phyloP scores from a whole-genome alignment of 2,113 vertebrate species.

The Alligator mississippiensis region DNA sequence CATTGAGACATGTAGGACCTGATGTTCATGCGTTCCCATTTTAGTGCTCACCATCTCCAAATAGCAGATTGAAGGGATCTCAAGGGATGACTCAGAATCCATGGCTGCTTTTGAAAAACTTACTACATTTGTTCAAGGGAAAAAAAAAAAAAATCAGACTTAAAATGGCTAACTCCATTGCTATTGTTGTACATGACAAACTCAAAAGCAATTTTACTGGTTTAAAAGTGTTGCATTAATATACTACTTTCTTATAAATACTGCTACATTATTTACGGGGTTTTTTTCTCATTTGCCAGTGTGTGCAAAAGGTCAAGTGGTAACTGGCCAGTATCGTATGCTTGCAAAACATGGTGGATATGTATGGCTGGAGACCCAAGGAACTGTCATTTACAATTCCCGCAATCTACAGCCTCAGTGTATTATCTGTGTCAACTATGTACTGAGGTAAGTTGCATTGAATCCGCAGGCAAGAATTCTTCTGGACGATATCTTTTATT shows the following conservation, averaged over 20 bases:
- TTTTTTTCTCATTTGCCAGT: conserved; percentile 77
- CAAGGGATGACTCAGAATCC: neutral
- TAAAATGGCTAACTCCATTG: neutral
- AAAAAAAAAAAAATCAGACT: neutral
- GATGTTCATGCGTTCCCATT: neutral
- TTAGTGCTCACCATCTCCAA: neutral
- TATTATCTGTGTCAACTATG: conserved; percentile 92
- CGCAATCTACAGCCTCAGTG: conserved; percentile 89
- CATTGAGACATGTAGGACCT: too few relatives aligned
- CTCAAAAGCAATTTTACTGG: neutral
- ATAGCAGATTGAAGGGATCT: neutral
- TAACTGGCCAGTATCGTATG: conserved; percentile 93
- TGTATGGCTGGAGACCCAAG: conserved; percentile 94
- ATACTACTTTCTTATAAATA: neutral
- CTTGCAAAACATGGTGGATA: conserved; percentile 93
- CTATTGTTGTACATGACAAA: neutral
- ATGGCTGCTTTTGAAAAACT: neutral
- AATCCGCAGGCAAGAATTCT: neutral
- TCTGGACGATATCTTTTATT: too few relatives aligned
- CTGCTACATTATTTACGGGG: neutral
- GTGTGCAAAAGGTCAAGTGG: conserved; percentile 91
- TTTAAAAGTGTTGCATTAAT: neutral
- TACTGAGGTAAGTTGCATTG: conserved; percentile 87
- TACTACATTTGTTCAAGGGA: neutral
- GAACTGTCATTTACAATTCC: conserved; percentile 89